A percentile compares a stretch with the other conserved stretches of the same genome.
These are phyloP conservation scores for Alaudala cheleensis DNA, from an alignment of 2,113 vertebrate species.

Conservation along the genomic window DNA sequence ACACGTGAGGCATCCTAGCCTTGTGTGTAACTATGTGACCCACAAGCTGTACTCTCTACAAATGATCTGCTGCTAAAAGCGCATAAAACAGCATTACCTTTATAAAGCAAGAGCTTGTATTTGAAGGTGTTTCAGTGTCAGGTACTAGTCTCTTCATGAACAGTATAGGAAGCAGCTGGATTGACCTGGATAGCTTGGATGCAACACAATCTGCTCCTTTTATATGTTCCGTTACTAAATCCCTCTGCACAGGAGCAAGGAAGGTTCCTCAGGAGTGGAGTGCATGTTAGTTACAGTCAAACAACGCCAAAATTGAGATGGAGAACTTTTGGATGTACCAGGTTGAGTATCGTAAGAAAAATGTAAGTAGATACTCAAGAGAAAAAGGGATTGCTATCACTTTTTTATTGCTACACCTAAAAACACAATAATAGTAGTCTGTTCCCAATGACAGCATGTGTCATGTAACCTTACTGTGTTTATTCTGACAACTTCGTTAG, in stretches of 20 bases:
- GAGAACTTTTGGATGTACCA: slow-evolving; percentile 96
- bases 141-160: not conserved
- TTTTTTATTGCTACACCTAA: not conserved
- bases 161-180: not conserved
- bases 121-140: not conserved
- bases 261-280: not conserved
- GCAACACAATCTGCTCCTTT: slow-evolving; percentile 33
- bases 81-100: not conserved
- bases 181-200: not conserved
- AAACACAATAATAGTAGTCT: not conserved
- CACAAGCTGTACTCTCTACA: not conserved
- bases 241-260: slow-evolving; percentile 45
- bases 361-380: slow-evolving; percentile 66
- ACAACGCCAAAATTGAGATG: slow-evolving; percentile 69
- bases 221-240: slow-evolving; percentile 67
- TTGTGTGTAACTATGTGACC: not conserved
- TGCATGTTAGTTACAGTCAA: not conserved
- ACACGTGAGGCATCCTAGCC: not conserved
- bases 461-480: not conserved
- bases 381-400: not conserved
- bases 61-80: not conserved
- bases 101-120: not conserved
- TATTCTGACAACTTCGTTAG: not conserved
- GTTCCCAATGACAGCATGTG: not conserved
- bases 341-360: slow-evolving; percentile 73